Evolutionary conservation across 2,888 invertebrate species (phyloP), one percentile per base, ranked within the genome.

Genomic region (Cryptophagus acutangulus): DNA sequence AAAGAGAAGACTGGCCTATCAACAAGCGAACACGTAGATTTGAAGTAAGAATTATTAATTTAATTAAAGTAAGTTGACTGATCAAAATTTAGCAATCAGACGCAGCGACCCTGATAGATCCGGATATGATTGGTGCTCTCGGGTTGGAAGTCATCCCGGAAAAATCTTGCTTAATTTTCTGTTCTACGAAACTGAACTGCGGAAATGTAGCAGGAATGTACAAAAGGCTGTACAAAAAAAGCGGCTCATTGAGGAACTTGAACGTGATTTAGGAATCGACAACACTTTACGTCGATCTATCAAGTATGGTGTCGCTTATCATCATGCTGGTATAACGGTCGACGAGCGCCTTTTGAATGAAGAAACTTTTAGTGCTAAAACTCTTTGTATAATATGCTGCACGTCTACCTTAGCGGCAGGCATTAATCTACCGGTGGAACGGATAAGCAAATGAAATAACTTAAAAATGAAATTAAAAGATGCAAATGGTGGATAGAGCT

Each of bases 321-420:
- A 97, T 69, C 96, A 97, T 73, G 87, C 89, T 10, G 89, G 67
- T 63, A 75, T 97, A 30, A 91, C 90, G 2, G 75, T 75, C 3
- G 94, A 93, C 59, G 96, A 97, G 71, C 72, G 95, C 17, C 76
- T 76, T 48, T 72, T 90, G 36, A 73, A 97, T 10, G 95, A 96
- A 66, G 87, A 86, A 40, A 86, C 81, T 1, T 94, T 87, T 66
- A 77, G 84, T 48, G 74, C 77, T n/a, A 90, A 90, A 0, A 80
- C 79, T n/a, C 70, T 97, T 20, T 87, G 82, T 45, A 86, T 93
- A 17, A 77, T 97, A 48, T 90, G 93, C 63, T 95, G 94, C 64
- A 97, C 96, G 0, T 94, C 95, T 1, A 97, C 96, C 0, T 73
- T 97, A 49, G 96, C 96, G n/a, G 95, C 96, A 14, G 96, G 96